Evolutionary conservation across 2,113 vertebrate genomes (phyloP).

Genomic region (Sinocyclocheilus maitianheensis): DNA sequence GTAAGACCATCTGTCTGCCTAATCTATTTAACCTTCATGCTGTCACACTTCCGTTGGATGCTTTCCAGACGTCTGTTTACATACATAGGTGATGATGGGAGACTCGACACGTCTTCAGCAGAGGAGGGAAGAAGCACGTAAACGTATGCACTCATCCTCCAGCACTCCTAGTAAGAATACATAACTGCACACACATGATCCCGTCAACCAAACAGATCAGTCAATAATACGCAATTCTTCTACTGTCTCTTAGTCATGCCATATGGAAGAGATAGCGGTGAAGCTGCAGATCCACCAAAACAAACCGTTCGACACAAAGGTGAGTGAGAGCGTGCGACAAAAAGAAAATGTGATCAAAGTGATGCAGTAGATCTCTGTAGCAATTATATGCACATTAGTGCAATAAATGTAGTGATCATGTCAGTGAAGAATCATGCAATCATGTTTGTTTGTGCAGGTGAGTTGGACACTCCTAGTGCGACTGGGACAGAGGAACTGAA

Average conservation of each 20-base stretch:
- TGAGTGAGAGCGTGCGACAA: not conserved
- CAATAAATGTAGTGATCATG: not conserved
- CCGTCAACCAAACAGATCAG: not conserved
- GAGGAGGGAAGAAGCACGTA: constrained; percentile 71
- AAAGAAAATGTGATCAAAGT: no score
- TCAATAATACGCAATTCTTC: not conserved
- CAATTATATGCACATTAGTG: no score
- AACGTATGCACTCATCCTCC: constrained; percentile 70
- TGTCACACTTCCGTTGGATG: not conserved
- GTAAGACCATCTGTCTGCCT: constrained; percentile 55
- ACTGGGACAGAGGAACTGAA: constrained; percentile 33
- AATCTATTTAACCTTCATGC: not conserved
- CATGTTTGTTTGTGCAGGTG: constrained; percentile 44
- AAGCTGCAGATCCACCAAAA: not conserved
- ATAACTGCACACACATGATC: not conserved
- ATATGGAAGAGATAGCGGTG: constrained; percentile 39
- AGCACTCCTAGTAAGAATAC: constrained; percentile 62
- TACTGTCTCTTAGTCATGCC: constrained; percentile 44
- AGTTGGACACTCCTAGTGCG: constrained; percentile 38
- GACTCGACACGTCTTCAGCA: constrained; percentile 75
- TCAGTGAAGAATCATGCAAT: not conserved
- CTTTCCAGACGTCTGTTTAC: not conserved
- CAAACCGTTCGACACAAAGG: constrained; percentile 37
- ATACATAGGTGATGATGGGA: constrained; percentile 73
- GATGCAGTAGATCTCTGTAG: no score